Evolutionary conservation across 2,888 invertebrate species (phyloP), one percentile per base, ranked within the genome.

Genomic region (Epistrophe eligans): DNA sequence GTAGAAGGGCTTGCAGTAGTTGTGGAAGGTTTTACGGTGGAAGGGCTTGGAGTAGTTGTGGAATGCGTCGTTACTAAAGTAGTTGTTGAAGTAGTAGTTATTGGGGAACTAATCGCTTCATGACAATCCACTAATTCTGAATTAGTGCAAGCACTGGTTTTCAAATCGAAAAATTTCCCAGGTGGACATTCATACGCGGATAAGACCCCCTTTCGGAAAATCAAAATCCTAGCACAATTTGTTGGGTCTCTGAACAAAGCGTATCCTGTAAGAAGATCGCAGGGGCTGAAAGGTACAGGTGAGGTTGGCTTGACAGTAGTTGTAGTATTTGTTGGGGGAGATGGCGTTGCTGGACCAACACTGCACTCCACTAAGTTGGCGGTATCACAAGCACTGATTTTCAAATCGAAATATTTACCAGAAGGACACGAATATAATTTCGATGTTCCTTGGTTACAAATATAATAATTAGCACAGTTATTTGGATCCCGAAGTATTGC

Each of bases 351-450:
- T 7, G 28, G 0, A 28, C 6, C 5, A 28, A 32, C 13, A 15
- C n/a, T 28, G 10, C 64, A 64, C 11, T 67, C 50, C 19, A 67
- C 67, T 6, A 15, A 10, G 4, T 6, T 11, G 2, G 45, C 5
- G 0, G 11, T 0, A 35, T 9, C 10, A 24, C 67, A 67, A 15
- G 50, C 38, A 4, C 17, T 5, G 13, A 24, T 19, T 9, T 2
- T 67, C 24, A 19, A 15, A 52, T 67, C 67, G 50, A 38, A 67
- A 38, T 43, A 67, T 19, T 67, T 50, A 35, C 67, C 67, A 13
- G 50, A 4, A 3, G 50, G 15, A 19, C 67, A 67, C 2, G 15
- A 4, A 8, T 4, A 15, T 5, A 5, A 5, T 17, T 9, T 7
- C 3, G 32, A 1, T 67, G 11, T 19, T 19, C 67, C 67, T 13